A percentile compares a stretch with the other conserved stretches of the same genome.
These are phyloP conservation scores for Anolis apletophallus DNA, from an alignment of 2,797 vertebrate genomes.

Conservation along the genomic window DNA sequence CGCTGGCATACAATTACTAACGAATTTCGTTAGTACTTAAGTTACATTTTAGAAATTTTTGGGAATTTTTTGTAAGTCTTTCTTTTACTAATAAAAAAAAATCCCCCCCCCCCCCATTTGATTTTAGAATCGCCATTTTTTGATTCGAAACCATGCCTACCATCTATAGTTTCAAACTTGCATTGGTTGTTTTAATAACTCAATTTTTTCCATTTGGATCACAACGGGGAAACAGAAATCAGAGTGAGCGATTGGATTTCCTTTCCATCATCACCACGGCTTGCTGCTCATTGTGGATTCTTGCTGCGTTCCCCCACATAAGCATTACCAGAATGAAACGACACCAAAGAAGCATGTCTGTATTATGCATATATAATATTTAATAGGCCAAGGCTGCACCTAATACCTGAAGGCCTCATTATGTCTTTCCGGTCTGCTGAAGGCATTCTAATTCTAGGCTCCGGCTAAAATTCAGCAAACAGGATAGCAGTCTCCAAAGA, in stretches of 20 bases:
- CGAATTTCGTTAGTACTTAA: no score
- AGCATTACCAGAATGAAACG: background rate
- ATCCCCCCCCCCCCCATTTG: no score
- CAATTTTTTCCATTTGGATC: slow-evolving; percentile 33
- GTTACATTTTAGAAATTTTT: no score
- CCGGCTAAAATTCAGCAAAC: background rate
- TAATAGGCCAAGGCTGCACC: slow-evolving; percentile 6
- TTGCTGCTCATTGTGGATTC: slow-evolving; percentile 34
- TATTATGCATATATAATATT: slow-evolving; percentile 23
- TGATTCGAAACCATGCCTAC: background rate
- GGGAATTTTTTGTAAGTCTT: no score
- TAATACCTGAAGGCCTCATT: slow-evolving; percentile 12
- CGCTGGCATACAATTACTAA: no score
- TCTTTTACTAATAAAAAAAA: no score
- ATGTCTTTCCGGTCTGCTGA: background rate
- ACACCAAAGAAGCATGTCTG: slow-evolving; percentile 15
- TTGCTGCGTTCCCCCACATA: slow-evolving; percentile 19
- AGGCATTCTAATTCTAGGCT: background rate
- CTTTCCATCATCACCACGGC: slow-evolving; percentile 5
- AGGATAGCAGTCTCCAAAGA: background rate
- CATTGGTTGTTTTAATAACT: slow-evolving; percentile 25
- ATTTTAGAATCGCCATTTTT: no score
- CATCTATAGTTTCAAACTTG: slow-evolving; percentile 5
- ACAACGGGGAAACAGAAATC: slow-evolving; percentile 4
- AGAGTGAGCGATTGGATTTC: slow-evolving; percentile 26